A percentile compares a stretch with the other conserved stretches of the same genome.
Evolutionary conservation across 2,797 vertebrate genomes (phyloP).

Genomic region (Atherinosoma microstoma): DNA sequence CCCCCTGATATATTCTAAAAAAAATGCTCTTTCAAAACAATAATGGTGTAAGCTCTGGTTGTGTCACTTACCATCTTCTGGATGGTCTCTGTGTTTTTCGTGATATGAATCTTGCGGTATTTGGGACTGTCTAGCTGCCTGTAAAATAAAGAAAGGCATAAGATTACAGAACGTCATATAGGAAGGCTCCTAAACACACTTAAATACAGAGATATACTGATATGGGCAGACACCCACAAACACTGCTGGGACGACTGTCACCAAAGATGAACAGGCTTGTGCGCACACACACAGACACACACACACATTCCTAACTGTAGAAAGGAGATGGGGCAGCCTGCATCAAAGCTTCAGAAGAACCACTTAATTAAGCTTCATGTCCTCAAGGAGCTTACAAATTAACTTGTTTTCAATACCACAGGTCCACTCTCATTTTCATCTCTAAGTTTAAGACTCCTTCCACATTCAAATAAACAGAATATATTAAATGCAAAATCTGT

Average conservation of each 20-base stretch:
- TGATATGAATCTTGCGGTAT: constrained; percentile 92
- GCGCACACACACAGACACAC: background rate
- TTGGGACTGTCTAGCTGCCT: constrained; percentile 93
- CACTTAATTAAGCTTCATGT: constrained; percentile 77
- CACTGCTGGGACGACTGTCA: constrained; percentile 49
- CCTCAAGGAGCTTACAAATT: constrained; percentile 75
- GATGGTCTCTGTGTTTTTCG: constrained; percentile 95
- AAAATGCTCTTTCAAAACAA: background rate
- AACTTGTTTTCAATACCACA: constrained; percentile 70
- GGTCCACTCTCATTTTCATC: constrained; percentile 60
- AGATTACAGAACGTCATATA: constrained; percentile 49
- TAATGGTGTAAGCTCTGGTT: constrained; percentile 8
- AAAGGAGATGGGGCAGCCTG: constrained; percentile 64
- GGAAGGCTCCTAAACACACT: constrained; percentile 35
- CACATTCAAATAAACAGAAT: constrained; percentile 47
- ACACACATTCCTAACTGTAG: constrained; percentile 31
- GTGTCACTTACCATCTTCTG: constrained; percentile 91
- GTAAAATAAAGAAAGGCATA: constrained; percentile 38
- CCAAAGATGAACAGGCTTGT: constrained; percentile 36
- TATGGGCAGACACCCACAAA: constrained; percentile 48
- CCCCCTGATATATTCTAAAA: constrained; percentile 4
- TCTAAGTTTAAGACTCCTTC: constrained; percentile 36
- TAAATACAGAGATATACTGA: constrained; percentile 35
- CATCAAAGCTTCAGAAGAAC: constrained; percentile 71
- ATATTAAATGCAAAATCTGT: constrained; percentile 38